Base-by-base conservation (phyloP, 1,140 invertebrate species). In the Amyelois transitella region DNA sequence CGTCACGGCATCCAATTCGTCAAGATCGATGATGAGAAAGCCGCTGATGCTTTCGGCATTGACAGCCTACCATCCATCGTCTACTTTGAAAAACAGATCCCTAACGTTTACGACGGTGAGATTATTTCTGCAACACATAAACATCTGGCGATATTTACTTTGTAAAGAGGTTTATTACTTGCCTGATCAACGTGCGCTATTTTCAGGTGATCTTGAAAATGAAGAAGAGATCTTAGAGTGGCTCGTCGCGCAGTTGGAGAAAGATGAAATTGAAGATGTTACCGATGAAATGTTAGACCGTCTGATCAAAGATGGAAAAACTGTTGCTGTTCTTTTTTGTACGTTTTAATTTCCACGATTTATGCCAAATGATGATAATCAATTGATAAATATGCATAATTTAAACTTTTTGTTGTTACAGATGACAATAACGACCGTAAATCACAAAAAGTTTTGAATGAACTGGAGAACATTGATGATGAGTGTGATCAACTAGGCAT, bases 211-310 rank as follows among this genome's bases (percentile, higher is more conserved):
- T 81, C 89, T 98, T 55, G 94, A 96, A 72, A 94, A 97, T 78
- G 97, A 98, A 86, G 94, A 97, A 74, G 94, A 96, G 77, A 95
- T 98, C 61, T 88, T 98, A 47, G 94, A 96, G 73, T 97, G 96
- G 96, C 87, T 97, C 18, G 89, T 96, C 57, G 92, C 92, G 49
- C 96, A 97, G 83, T 86, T 96, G 53, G 94, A 96, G 83, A 95
- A 94, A 66, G 96, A 98, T 86, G 96, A 98, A 91, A 98, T 98
- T 70, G 96, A 98, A 90, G 96, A 98, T 88, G 94, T 98, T 25
- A 97, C 96, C 43, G 96, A 97, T 85, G 95, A 97, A 89, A 97
- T 97, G 95, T 90, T 98, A 50, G 96, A 97, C 72, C 93, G 93
- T 75, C 90, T 98, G 48, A 94, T 98, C 53, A 95, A 95, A 72